Evolutionary conservation across 2,113 vertebrate species (phyloP).

Genomic region (Hyperoodon ampullatus): DNA sequence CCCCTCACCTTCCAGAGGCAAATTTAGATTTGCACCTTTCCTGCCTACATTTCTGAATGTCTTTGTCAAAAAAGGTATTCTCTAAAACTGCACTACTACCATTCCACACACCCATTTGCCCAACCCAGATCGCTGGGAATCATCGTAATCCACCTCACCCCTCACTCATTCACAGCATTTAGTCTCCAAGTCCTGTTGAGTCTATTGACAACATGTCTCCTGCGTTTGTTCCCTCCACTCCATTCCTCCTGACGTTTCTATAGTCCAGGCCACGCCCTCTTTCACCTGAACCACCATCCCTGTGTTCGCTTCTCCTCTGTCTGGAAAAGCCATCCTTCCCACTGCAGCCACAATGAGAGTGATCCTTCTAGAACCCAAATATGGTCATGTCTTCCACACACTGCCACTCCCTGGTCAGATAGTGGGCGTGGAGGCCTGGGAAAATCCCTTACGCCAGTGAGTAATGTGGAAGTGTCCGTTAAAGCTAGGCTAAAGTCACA

Average conservation of each 20-base stretch:
- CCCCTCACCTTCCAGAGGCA: slow-evolving; percentile 3
- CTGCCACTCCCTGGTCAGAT: not conserved
- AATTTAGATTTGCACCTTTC: slow-evolving; percentile 27
- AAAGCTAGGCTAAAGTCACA: not conserved
- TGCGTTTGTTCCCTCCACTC: not conserved
- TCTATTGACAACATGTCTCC: not conserved
- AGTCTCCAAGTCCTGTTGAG: not conserved
- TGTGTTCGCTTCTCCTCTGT: not conserved
- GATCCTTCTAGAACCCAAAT: slow-evolving; percentile 33
- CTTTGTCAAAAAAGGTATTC: not conserved
- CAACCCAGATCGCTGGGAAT: not conserved
- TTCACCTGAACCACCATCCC: not conserved
- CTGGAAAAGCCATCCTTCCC: not conserved
- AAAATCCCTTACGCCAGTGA: not conserved
- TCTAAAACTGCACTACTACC: slow-evolving; percentile 6
- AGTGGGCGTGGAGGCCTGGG: not conserved
- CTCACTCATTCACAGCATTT: not conserved
- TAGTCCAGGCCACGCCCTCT: not conserved
- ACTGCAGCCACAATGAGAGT: not conserved
- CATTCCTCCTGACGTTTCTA: not conserved
- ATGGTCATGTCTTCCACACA: not conserved
- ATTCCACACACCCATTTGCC: not conserved
- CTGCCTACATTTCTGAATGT: not conserved
- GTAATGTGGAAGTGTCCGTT: not conserved
- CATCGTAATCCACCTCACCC: not conserved